A percentile compares a stretch with the other conserved stretches of the same genome.
Evolutionary conservation across 2,797 vertebrate species (phyloP).

Genomic region (Florisuga fusca): DNA sequence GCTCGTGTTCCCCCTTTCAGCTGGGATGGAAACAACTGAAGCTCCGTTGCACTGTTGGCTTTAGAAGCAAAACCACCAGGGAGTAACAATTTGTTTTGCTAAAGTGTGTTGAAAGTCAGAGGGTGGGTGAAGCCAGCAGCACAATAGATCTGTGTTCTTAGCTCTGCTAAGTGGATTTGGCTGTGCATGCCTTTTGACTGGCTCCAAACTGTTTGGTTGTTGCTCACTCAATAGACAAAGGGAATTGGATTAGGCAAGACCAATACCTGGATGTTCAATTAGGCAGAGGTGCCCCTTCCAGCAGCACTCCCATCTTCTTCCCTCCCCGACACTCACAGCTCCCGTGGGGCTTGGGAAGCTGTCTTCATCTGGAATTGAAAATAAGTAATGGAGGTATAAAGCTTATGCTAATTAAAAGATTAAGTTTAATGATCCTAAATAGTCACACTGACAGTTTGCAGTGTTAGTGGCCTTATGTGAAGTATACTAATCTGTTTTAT

Average conservation of each 20-base stretch:
- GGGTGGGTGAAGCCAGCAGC: background rate
- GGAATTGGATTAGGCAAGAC: background rate
- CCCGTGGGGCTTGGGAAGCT: background rate
- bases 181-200: background rate
- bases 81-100: background rate
- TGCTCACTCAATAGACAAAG: background rate
- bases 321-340: background rate
- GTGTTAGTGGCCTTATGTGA: conserved; percentile 60
- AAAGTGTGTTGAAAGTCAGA: background rate
- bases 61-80: background rate
- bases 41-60: background rate
- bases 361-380: conserved; percentile 15
- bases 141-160: background rate
- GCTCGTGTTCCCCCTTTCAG: background rate
- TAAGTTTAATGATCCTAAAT: conserved; percentile 39
- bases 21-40: background rate
- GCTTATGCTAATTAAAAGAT: conserved; percentile 61
- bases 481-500: conserved; percentile 71
- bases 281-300: background rate
- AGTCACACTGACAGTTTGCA: conserved; percentile 37
- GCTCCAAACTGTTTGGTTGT: background rate
- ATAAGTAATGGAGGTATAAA: conserved; percentile 6
- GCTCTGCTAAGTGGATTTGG: background rate
- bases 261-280: background rate
- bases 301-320: background rate